Evolutionary conservation across 2,888 invertebrate genomes (phyloP).

Genomic region (Liodrosophila aerea): DNA sequence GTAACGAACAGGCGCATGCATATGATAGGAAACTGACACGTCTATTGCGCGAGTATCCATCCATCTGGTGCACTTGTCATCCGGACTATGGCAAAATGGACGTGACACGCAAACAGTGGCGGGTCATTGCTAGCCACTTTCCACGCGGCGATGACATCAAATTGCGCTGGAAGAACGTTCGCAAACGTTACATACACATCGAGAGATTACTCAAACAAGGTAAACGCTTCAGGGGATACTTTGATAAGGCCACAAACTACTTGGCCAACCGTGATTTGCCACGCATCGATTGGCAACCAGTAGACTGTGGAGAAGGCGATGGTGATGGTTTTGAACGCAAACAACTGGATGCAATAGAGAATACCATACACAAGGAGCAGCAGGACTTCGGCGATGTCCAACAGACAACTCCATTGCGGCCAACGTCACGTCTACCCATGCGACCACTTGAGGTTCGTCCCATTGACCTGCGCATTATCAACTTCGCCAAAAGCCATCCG

Average conservation of each 20-base stretch:
- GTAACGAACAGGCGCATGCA: conserved; percentile 76
- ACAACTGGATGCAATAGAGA: conserved; percentile 75
- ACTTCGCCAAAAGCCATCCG: conserved; percentile 80
- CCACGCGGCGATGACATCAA: conserved; percentile 74
- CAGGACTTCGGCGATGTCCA: conserved; percentile 7
- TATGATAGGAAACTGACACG: conserved; percentile 77
- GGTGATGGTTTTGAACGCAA: conserved; percentile 72
- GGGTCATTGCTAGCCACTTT: conserved; percentile 76
- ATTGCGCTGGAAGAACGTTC: conserved; percentile 79
- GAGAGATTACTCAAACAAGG: conserved; percentile 69
- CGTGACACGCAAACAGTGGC: conserved; percentile 78
- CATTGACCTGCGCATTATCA: conserved; percentile 74
- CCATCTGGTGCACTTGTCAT: conserved; percentile 79
- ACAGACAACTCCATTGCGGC: background rate
- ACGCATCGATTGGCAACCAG: conserved; percentile 63
- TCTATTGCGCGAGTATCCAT: conserved; percentile 75
- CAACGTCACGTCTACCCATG: conserved; percentile 11
- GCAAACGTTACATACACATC: conserved; percentile 76
- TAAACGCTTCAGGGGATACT: conserved; percentile 79
- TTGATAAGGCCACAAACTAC: conserved; percentile 79
- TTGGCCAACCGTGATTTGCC: conserved; percentile 73
- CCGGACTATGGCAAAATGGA: conserved; percentile 78
- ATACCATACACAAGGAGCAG: conserved; percentile 50
- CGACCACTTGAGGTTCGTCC: conserved; percentile 73
- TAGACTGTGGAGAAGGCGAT: conserved; percentile 77